These are phyloP conservation scores for Rhabdornis inornatus DNA, from an alignment of 2,113 vertebrate species.

Conservation along the genomic window DNA sequence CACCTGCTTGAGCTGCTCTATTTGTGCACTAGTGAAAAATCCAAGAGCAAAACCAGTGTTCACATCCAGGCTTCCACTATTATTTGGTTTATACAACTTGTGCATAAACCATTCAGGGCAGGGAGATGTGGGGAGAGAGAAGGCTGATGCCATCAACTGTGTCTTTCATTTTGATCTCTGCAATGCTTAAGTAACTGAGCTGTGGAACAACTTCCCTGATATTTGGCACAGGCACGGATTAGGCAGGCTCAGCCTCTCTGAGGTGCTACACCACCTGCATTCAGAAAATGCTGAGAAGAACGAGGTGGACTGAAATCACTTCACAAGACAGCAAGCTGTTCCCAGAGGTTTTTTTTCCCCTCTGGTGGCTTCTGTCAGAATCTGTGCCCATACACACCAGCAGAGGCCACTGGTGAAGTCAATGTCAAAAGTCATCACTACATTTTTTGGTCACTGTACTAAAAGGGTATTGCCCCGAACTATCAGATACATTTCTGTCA, in stretches of 20 bases:
- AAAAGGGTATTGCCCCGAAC: not conserved
- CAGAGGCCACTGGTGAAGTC: not conserved
- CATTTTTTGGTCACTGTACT: not conserved
- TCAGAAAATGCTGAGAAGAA: not conserved
- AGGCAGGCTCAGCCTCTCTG: not conserved
- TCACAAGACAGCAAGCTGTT: not conserved
- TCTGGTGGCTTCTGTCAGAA: not conserved
- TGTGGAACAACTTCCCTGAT: not conserved
- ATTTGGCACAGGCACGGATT: not conserved
- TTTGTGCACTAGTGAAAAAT: not conserved
- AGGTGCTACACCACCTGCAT: not conserved
- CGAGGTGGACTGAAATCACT: fast-evolving
- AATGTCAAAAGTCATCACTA: not conserved
- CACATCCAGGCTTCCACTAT: not conserved
- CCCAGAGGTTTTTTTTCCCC: not conserved
- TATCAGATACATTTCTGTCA: not conserved
- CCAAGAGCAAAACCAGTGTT: not conserved
- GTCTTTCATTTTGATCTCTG: not conserved
- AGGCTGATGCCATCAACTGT: not conserved
- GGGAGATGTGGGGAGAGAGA: not conserved
- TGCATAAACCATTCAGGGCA: not conserved
- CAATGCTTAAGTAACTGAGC: not conserved
- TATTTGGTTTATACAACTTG: not conserved
- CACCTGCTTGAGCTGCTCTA: not conserved
- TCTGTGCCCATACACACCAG: not conserved